These are phyloP conservation scores for Dicentrarchus labrax DNA, from an alignment of 2,113 vertebrate genomes.

Conservation along the genomic window DNA sequence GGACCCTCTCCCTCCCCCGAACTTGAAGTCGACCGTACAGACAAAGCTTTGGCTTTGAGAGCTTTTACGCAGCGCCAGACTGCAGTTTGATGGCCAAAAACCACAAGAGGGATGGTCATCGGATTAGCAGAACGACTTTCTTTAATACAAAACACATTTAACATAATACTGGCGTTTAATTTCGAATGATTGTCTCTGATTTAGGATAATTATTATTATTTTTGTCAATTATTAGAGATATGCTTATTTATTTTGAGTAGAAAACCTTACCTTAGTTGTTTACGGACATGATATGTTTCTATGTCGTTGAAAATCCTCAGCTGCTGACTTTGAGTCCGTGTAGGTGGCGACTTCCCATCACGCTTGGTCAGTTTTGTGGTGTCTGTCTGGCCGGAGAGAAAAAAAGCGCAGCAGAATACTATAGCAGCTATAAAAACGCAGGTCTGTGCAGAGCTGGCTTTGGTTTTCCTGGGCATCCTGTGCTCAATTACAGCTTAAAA, in stretches of 20 bases:
- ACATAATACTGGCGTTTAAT: neutral
- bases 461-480: conserved; percentile 90
- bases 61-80: conserved; percentile 60
- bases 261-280: conserved; percentile 71
- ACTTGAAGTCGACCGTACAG: conserved; percentile 86
- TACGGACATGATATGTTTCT: conserved; percentile 25
- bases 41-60: conserved; percentile 82
- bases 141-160: conserved; percentile 40
- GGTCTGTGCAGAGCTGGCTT: conserved; percentile 92
- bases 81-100: conserved; percentile 46
- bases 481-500: conserved; percentile 95
- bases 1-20: conserved; percentile 81
- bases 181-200: neutral
- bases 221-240: neutral
- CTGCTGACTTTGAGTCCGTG: conserved; percentile 81
- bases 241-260: neutral
- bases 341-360: conserved; percentile 86
- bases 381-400: conserved; percentile 87
- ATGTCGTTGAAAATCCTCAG: conserved; percentile 55
- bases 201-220: neutral
- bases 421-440: conserved; percentile 94
- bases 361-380: conserved; percentile 84
- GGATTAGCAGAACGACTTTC: conserved; percentile 4
- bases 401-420: conserved; percentile 91
- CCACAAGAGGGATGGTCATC: neutral